Percentiles rank a stretch among this genome's conserved stretches.
Evolutionary conservation across 2,888 invertebrate genomes (phyloP).

Genomic region (Eulithis testata): DNA sequence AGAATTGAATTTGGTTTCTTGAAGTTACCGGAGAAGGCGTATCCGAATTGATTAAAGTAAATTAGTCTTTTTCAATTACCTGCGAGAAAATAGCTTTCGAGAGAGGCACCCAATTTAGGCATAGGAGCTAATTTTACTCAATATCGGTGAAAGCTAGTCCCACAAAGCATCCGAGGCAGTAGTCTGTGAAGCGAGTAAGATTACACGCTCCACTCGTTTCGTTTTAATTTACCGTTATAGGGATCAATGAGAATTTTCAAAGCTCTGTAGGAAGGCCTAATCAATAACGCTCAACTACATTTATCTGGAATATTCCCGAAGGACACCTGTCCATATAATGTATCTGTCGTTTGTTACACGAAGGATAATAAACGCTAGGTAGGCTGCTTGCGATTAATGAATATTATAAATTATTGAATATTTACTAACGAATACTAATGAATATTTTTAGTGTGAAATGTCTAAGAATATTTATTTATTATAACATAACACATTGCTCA

Average conservation of each 20-base stretch:
- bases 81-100: slow-evolving; percentile 22
- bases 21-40: not conserved
- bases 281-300: slow-evolving; percentile 31
- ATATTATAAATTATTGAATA: too few species aligned
- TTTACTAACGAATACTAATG: too few species aligned
- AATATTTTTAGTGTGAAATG: too few species aligned
- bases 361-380: slow-evolving; percentile 10
- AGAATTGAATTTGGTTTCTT: too few species aligned
- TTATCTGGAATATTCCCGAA: slow-evolving; percentile 24
- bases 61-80: slow-evolving; percentile 12
- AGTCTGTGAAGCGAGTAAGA: slow-evolving; percentile 56
- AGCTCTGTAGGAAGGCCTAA: slow-evolving; percentile 25
- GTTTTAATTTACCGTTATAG: slow-evolving; percentile 53
- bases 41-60: slow-evolving; percentile 9
- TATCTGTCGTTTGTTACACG: slow-evolving; percentile 4
- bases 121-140: slow-evolving; percentile 38
- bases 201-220: slow-evolving; percentile 56
- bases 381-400: not conserved
- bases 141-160: slow-evolving; percentile 46
- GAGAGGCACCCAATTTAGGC: slow-evolving; percentile 30
- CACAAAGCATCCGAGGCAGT: slow-evolving; percentile 43
- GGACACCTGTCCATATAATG: slow-evolving; percentile 14
- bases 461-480: too few species aligned
- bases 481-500: too few species aligned
- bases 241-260: slow-evolving; percentile 57